Evolutionary conservation across 1,140 invertebrate species (phyloP).

Genomic region (Drosophila sp.): DNA sequence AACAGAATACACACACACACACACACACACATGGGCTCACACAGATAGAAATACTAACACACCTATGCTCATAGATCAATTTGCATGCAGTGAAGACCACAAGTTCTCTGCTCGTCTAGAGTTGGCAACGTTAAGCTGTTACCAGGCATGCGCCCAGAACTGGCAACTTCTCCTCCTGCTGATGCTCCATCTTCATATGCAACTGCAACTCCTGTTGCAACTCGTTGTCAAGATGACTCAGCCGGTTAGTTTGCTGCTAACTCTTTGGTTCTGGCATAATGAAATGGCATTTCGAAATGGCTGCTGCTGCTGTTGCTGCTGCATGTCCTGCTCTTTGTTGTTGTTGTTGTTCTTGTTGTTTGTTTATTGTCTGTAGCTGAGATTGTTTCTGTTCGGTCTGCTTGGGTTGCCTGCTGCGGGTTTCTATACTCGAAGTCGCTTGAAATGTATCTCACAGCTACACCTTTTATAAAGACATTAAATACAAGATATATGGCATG

Average conservation of each 20-base stretch:
- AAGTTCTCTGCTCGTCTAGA: too few relatives aligned
- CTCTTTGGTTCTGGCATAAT: slow-evolving; percentile 60
- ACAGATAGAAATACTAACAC: slow-evolving; percentile 25
- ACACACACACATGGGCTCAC: background rate
- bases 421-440: slow-evolving; percentile 22
- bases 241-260: slow-evolving; percentile 40
- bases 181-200: background rate
- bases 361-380: slow-evolving; percentile 60
- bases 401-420: slow-evolving; percentile 25
- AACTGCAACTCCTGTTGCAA: slow-evolving; percentile 20
- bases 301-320: slow-evolving; percentile 68
- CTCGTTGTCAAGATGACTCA: slow-evolving; percentile 64
- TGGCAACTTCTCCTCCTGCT: background rate
- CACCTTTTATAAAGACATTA: slow-evolving; percentile 83
- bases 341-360: slow-evolving; percentile 46
- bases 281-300: slow-evolving; percentile 81
- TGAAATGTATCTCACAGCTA: slow-evolving; percentile 75
- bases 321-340: slow-evolving; percentile 55
- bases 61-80: slow-evolving; percentile 56
- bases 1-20: slow-evolving; percentile 20
- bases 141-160: slow-evolving; percentile 47
- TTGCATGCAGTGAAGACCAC: slow-evolving; percentile 65
- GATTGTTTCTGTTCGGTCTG: slow-evolving; percentile 11
- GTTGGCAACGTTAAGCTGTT: slow-evolving; percentile 63
- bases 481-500: slow-evolving; percentile 80